Percentiles rank a stretch among this genome's conserved stretches.
phyloP scores from a whole-genome alignment of 2,797 vertebrate species.

The Oceanodroma leucorhoa region DNA sequence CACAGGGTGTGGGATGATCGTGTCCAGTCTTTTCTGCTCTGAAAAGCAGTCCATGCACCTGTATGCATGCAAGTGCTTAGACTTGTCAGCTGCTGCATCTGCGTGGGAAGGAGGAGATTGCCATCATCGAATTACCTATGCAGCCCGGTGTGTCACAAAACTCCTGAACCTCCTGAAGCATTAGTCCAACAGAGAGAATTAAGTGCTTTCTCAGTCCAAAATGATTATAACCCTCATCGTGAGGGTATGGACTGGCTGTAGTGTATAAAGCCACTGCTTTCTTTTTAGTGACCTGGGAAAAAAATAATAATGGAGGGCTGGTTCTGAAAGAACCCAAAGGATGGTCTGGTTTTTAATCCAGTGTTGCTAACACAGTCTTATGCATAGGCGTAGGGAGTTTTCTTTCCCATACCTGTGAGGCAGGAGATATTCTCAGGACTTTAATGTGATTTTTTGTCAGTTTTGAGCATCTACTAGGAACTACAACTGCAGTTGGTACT shows the following conservation, averaged over 20 bases:
- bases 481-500: not conserved
- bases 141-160: not conserved
- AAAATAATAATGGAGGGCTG: not conserved
- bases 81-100: not conserved
- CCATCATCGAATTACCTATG: not conserved
- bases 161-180: not conserved
- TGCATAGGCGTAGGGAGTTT: not conserved
- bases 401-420: not conserved
- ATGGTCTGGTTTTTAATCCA: not conserved
- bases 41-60: not conserved
- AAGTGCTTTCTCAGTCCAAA: not conserved
- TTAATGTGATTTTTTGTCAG: not conserved
- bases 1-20: fast-evolving
- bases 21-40: not conserved
- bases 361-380: not conserved
- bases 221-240: fast-evolving
- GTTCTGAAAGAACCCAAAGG: not conserved
- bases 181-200: not conserved
- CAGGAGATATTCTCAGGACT: not conserved
- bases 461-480: not conserved
- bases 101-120: not conserved
- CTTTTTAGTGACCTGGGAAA: not conserved
- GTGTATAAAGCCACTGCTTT: not conserved
- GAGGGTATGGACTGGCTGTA: not conserved
- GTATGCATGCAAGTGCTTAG: not conserved